Conservation (phyloP, 2,113 vertebrate genomes). For the Nyctereutes procyonoides region DNA sequence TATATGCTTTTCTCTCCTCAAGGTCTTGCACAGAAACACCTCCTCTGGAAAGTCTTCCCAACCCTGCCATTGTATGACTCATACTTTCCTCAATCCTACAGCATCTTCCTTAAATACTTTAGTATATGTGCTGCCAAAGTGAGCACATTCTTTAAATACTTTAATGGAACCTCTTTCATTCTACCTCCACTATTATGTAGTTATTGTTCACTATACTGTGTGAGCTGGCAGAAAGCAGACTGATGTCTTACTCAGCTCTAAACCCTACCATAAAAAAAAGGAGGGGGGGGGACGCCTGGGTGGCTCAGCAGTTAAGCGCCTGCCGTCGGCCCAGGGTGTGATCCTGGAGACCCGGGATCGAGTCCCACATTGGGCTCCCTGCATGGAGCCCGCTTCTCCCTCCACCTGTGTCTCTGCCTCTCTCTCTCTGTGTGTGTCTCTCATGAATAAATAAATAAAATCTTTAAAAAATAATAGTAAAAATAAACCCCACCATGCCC, state of each 20-base stretch:
- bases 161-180: neutral
- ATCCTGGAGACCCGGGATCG: too few relatives aligned
- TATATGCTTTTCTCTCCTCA: neutral
- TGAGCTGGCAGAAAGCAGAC: neutral
- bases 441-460: too few relatives aligned
- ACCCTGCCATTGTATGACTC: neutral
- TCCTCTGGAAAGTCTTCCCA: conserved; percentile 8
- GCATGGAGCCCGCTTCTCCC: too few relatives aligned
- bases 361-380: too few relatives aligned
- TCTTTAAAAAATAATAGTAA: too few relatives aligned
- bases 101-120: neutral
- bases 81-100: conserved; percentile 15
- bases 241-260: neutral
- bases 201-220: neutral
- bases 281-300: too few relatives aligned
- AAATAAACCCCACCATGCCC: neutral
- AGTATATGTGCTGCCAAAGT: neutral
- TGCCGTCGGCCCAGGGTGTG: too few relatives aligned
- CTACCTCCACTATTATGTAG: neutral
- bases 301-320: too few relatives aligned
- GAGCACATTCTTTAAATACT: neutral
- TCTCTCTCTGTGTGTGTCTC: too few relatives aligned
- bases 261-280: neutral
- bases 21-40: neutral
- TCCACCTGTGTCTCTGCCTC: too few relatives aligned